Conservation (phyloP, 2,797 vertebrate species). For the Cacajao melanocephalus region DNA sequence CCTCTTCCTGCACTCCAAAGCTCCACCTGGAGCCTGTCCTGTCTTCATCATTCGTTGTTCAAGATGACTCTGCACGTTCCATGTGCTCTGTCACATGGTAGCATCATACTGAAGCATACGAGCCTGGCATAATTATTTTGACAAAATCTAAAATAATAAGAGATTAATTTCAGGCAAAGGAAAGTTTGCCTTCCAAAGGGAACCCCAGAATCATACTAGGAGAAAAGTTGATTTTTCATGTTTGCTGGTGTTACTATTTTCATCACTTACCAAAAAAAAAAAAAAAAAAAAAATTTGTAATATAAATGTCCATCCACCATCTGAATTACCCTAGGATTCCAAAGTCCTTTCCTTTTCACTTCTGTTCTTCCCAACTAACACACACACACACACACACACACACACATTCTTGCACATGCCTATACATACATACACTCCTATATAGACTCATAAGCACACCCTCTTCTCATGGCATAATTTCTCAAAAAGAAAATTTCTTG, state of each 20-base stretch:
- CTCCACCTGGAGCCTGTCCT: neutral
- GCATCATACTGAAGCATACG: neutral
- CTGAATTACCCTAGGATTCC: neutral
- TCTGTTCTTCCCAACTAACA: neutral
- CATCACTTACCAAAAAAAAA: neutral
- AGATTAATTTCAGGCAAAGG: neutral
- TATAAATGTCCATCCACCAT: neutral
- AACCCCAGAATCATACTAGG: neutral
- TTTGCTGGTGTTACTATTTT: neutral
- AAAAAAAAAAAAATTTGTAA: neutral
- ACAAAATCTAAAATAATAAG: slow-evolving; percentile 13
- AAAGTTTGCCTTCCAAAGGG: neutral
- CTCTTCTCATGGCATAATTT: neutral
- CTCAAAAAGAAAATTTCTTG: neutral
- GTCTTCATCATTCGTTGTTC: neutral
- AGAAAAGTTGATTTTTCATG: neutral
- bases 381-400: no score
- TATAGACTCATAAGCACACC: neutral
- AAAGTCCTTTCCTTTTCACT: neutral
- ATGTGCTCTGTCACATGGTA: neutral
- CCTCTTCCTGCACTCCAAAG: neutral
- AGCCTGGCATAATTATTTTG: neutral
- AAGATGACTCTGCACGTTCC: neutral
- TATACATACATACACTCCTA: neutral
- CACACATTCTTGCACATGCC: neutral